Percentiles rank a stretch among this genome's conserved stretches.
Conservation (phyloP, 2,113 vertebrate genomes). For the Plotosus lineatus region DNA sequence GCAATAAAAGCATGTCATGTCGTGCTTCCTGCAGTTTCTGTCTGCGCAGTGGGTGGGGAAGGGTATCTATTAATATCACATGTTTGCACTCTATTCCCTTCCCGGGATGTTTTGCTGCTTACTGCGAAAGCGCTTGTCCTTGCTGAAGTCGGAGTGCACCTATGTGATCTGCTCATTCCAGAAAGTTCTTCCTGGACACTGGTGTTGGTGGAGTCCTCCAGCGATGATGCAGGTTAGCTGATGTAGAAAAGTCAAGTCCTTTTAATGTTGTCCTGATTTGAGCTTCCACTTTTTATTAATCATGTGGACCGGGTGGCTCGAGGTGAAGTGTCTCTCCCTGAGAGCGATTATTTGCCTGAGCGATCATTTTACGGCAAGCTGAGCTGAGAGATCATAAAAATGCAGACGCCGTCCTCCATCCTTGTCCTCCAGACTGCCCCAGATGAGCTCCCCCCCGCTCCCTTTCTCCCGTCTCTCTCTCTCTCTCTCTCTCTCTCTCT, state of each 20-base stretch:
- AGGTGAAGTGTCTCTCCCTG: background rate
- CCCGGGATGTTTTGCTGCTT: slow-evolving; percentile 11
- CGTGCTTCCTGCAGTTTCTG: slow-evolving; percentile 26
- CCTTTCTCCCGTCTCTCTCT: too few species aligned
- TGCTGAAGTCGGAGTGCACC: slow-evolving; percentile 16
- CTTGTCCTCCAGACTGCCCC: slow-evolving; percentile 15
- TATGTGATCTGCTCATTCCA: background rate
- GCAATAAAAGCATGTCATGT: slow-evolving; percentile 13
- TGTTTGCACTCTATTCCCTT: background rate
- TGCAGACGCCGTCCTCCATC: slow-evolving; percentile 15
- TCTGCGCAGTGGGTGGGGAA: slow-evolving; percentile 46
- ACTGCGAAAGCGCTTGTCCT: slow-evolving; percentile 26
- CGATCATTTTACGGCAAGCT: slow-evolving; percentile 33
- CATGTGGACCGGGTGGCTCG: background rate
- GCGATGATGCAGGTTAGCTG: background rate
- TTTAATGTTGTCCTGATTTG: background rate
- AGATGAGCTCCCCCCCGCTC: slow-evolving; percentile 23
- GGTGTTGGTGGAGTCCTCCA: background rate
- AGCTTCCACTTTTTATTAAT: background rate
- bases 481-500: too few species aligned
- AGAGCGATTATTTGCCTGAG: slow-evolving; percentile 19
- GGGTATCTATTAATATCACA: slow-evolving; percentile 48
- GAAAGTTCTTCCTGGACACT: background rate
- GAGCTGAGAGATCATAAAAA: slow-evolving; percentile 41
- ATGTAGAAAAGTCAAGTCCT: background rate